Evolutionary conservation across 2,113 vertebrate genomes (phyloP), one percentile per base, ranked within the genome.

Genomic region (Nothobranchius kuhntae): DNA sequence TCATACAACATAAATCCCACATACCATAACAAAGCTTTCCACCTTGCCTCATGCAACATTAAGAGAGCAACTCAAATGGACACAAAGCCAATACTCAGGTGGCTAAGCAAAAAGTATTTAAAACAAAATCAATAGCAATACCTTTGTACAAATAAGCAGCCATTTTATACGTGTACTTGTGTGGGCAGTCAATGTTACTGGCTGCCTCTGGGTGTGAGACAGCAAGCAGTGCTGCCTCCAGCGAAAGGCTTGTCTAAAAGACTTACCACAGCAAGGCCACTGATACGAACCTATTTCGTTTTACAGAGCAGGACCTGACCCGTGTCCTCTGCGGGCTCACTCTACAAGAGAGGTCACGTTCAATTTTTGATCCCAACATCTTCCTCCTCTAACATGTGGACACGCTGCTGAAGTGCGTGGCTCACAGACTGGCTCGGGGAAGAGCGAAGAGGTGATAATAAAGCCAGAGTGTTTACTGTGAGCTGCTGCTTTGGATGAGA

Each of bases 71-170:
- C 80, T 70, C 9, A 10, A 81, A 87, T 47, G 73, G 84, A 87
- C 89, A 89, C 71, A 80, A 86, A 81, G 76, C 85, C 84, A 78
- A 89, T 89, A 84, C 82, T 75, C 90, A 71, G 76, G 85, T 89
- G 87, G 84, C 78, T 30, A 3, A 68, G 78, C 78, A 79, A 89
- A 86, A 89, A 83, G 76, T 89, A 89, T 89, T 88, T 81, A 87
- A 88, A 89, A 87, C 74, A 82, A 90, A 90, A 91, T 91, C 89
- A 86, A 91, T 90, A 89, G 61, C 82, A 82, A 86, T 83, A 81
- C 66, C 85, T 82, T 30, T 82, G 78, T 80, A 84, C 80, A 82
- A 88, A 91, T 85, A 77, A 88, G 78, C 72, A 81, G 73, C 75
- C 66, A 77, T 89, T 89, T 85, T 75, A 85, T 76, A 75, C 75